Base-by-base conservation (phyloP, 2,113 vertebrate genomes). In the Microcebus griseorufus region DNA sequence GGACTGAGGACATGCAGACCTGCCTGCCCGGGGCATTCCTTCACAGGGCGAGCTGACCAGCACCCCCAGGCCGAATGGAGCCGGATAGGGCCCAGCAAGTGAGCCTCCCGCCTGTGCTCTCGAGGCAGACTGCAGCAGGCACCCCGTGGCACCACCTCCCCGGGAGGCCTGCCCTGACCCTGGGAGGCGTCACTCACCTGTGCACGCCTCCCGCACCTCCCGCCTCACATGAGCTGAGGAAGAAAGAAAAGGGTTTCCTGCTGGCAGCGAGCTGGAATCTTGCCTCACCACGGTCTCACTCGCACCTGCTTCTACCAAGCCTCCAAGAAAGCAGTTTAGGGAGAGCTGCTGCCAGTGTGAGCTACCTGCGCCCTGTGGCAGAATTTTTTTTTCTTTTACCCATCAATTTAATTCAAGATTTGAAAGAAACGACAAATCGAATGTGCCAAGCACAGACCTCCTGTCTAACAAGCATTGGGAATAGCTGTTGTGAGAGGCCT, bases 401-500 rank as follows among this genome's bases (percentile, higher is more conserved):
- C 60, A 76, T 83, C 42, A 78, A 73, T 64, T 92, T 76, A 70
- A 81, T 64, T 72, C 65, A 51, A 42, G 84, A 83, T 58, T 55
- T 86, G 37, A 80, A 10, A 62, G 62, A 65, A 29, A 70, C 7
- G 22, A 65, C 70, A 55, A 79, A 51, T 88, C 45, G 62, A 10
- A 93, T 78, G 48, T 39, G 48, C 32, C 48, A 65, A 3, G 37
- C 53, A 48, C 27, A 34, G 73, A 55, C 60, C 58, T 85, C 72
- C 6, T 3, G 58, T 86, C 85, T 82, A 70, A 64, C 51, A 12
- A 6, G 23, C 85, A 39, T 9, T 42, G 34, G 60, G n/a, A 73
- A 83, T 8, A 48, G 60, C 29, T 75, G n/a, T 32, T 25, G 53
- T 8, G 34, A 82, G 53, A 79, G 87, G 55, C 39, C 81, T 62